A percentile compares a stretch with the other conserved stretches of the same genome.
phyloP scores from a whole-genome alignment of 2,888 invertebrate species.

The Oligia fasciuncula region DNA sequence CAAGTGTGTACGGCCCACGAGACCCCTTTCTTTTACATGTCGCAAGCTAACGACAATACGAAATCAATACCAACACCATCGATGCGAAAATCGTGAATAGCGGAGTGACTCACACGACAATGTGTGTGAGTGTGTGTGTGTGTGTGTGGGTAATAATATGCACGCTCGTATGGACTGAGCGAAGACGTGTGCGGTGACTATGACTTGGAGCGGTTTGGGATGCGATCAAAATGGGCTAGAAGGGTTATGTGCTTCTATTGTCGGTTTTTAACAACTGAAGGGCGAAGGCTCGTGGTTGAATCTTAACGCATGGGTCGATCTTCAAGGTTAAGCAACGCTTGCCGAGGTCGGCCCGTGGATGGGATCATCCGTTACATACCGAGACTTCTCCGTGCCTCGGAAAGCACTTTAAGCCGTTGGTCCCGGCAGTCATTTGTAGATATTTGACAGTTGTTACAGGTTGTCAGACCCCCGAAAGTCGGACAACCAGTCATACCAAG shows the following conservation, averaged over 20 bases:
- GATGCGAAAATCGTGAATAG: constrained; percentile 89
- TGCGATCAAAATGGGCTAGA: not conserved
- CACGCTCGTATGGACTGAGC: constrained; percentile 81
- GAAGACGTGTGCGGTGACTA: constrained; percentile 83
- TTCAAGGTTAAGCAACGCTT: not conserved
- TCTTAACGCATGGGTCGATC: too few relatives aligned
- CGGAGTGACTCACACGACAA: constrained; percentile 77
- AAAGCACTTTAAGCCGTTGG: too few relatives aligned
- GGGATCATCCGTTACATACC: too few relatives aligned
- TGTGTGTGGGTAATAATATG: constrained; percentile 83
- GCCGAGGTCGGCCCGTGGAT: not conserved
- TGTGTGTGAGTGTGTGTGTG: constrained; percentile 74
- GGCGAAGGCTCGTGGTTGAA: not conserved
- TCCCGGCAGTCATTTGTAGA: too few relatives aligned
- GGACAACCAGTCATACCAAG: too few relatives aligned
- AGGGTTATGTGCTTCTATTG: not conserved
- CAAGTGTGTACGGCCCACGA: constrained; percentile 78
- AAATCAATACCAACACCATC: constrained; percentile 90
- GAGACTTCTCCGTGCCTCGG: too few relatives aligned
- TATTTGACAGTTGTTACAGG: too few relatives aligned
- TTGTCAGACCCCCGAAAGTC: too few relatives aligned
- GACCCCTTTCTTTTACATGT: constrained; percentile 89
- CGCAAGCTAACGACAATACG: constrained; percentile 89
- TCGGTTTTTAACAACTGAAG: not conserved
- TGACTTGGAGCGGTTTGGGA: constrained; percentile 56